phyloP scores from a whole-genome alignment of 2,888 invertebrate species.

The Vanessa cardui region DNA sequence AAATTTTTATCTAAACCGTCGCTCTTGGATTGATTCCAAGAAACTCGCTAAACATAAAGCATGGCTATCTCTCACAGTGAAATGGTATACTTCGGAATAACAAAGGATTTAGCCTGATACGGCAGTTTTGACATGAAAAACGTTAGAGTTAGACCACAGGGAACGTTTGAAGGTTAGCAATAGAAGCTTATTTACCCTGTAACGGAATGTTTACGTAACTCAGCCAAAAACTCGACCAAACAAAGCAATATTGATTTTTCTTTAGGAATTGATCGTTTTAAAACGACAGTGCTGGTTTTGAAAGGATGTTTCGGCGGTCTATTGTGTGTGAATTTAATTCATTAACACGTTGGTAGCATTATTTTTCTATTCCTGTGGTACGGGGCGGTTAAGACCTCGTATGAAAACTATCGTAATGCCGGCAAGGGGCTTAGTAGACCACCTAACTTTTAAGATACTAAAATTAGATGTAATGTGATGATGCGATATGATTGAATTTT shows the following conservation, averaged over 20 bases:
- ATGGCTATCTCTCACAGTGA: constrained; percentile 60
- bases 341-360: no score
- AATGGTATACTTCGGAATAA: constrained; percentile 51
- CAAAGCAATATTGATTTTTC: constrained; percentile 7
- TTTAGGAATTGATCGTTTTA: background rate
- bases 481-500: no score
- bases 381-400: no score
- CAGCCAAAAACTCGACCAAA: constrained; percentile 23
- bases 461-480: no score
- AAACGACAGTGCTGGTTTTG: background rate
- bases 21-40: constrained; percentile 69
- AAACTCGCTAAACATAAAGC: constrained; percentile 62
- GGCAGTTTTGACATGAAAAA: constrained; percentile 50
- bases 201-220: constrained; percentile 15
- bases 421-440: no score
- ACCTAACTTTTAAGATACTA: no score
- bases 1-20: constrained; percentile 56
- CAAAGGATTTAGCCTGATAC: constrained; percentile 48
- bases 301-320: background rate
- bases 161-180: constrained; percentile 33
- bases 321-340: no score
- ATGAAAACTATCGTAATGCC: no score
- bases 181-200: constrained; percentile 28
- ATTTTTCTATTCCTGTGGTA: no score
- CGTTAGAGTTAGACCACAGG: constrained; percentile 48